Percentiles rank a stretch among this genome's conserved stretches.
These are phyloP conservation scores for Oscheius sp. DNA, from an alignment of 2,888 invertebrate genomes.

Conservation along the genomic window DNA sequence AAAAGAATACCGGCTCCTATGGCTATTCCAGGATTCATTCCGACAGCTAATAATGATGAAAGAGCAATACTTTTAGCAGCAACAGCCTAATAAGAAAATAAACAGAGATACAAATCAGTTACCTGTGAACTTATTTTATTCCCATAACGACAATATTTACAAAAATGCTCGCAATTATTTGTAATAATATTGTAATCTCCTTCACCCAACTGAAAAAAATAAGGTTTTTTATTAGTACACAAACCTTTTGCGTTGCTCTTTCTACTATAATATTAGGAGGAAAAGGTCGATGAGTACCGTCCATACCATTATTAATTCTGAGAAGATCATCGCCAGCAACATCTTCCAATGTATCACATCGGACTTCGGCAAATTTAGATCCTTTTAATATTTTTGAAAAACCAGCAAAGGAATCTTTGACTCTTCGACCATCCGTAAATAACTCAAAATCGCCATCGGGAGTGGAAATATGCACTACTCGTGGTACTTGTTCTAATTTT, in stretches of 20 bases:
- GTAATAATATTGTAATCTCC: slow-evolving; percentile 73
- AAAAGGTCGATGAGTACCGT: slow-evolving; percentile 61
- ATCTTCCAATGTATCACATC: slow-evolving; percentile 52
- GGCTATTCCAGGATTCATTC: slow-evolving; percentile 28
- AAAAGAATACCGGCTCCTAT: slow-evolving; percentile 32
- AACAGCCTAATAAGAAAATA: slow-evolving; percentile 24
- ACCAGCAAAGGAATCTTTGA: slow-evolving; percentile 27
- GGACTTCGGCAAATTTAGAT: slow-evolving; percentile 39
- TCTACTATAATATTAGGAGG: slow-evolving; percentile 63
- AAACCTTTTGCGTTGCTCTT: slow-evolving; percentile 66
- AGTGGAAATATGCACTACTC: slow-evolving; percentile 57
- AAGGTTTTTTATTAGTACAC: not conserved
- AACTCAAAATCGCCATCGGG: slow-evolving; percentile 57
- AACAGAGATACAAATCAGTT: not conserved
- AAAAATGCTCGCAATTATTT: slow-evolving; percentile 75
- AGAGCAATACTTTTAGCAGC: slow-evolving; percentile 30
- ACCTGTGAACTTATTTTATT: slow-evolving; percentile 71
- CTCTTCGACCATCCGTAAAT: not conserved
- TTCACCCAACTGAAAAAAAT: slow-evolving; percentile 65
- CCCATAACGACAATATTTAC: slow-evolving; percentile 73
- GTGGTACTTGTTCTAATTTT: slow-evolving; percentile 42
- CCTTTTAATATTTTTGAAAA: slow-evolving; percentile 32
- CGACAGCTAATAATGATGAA: slow-evolving; percentile 33
- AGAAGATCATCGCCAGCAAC: slow-evolving; percentile 48
- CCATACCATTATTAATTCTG: slow-evolving; percentile 61